These are phyloP conservation scores for Coremacera marginata DNA, from an alignment of 2,888 invertebrate genomes.

Conservation along the genomic window DNA sequence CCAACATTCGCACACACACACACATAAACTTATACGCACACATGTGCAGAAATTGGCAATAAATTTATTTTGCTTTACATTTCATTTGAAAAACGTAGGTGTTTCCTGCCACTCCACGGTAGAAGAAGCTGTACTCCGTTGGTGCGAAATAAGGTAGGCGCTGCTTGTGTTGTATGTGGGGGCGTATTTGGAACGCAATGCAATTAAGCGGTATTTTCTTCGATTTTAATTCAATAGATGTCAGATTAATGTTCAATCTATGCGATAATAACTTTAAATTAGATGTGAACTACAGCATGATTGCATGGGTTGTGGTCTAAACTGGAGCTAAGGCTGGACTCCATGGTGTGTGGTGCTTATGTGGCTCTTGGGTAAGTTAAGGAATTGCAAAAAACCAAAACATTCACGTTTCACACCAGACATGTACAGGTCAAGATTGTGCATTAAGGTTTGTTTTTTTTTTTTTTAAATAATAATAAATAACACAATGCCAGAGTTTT, in stretches of 20 bases:
- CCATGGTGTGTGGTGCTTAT: too few relatives aligned
- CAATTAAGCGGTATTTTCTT: conserved; percentile 39
- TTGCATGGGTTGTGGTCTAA: conserved; percentile 19
- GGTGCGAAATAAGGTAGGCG: neutral
- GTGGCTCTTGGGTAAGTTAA: too few relatives aligned
- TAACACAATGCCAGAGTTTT: too few relatives aligned
- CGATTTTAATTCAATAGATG: conserved; percentile 37
- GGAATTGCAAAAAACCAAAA: too few relatives aligned
- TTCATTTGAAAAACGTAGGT: conserved; percentile 43
- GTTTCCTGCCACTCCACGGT: neutral
- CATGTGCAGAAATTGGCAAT: conserved; percentile 41
- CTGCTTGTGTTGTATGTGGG: neutral
- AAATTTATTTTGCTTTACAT: conserved; percentile 44
- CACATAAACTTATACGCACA: conserved; percentile 2
- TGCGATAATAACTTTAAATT: conserved; percentile 37
- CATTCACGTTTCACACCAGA: too few relatives aligned
- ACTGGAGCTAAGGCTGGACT: neutral
- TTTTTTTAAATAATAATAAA: too few relatives aligned
- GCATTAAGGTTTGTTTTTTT: too few relatives aligned
- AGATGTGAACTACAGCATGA: conserved; percentile 28
- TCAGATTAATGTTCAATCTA: conserved; percentile 37
- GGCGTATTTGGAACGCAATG: neutral
- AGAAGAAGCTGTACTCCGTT: neutral
- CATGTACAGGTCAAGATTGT: too few relatives aligned
- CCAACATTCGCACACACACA: neutral